A percentile compares a stretch with the other conserved stretches of the same genome.
Evolutionary conservation across 1,140 invertebrate genomes (phyloP).

Genomic region (Lysiphlebus fabarum): DNA sequence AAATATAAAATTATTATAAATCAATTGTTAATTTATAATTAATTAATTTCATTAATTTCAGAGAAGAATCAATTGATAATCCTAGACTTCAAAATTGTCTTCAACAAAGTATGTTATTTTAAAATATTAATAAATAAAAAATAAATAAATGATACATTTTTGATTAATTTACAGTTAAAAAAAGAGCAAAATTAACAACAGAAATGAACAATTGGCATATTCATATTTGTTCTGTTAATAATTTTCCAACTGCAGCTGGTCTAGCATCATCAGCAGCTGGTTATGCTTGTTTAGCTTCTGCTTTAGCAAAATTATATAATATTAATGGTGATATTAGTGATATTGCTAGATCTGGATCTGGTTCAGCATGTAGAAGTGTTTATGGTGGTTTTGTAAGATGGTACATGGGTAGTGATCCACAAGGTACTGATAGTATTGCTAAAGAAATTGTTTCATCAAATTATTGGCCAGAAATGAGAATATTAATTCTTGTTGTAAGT

Average conservation of each 20-base stretch:
- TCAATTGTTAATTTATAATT: constrained; percentile 16
- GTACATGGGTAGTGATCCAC: constrained; percentile 67
- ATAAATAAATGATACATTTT: constrained; percentile 7
- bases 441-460: constrained; percentile 66
- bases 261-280: constrained; percentile 97
- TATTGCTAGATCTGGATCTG: constrained; percentile 86
- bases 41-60: constrained; percentile 44
- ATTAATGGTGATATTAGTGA: constrained; percentile 77
- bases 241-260: constrained; percentile 98
- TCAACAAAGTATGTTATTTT: constrained; percentile 63
- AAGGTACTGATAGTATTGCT: constrained; percentile 83
- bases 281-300: constrained; percentile 82
- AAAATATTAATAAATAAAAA: constrained; percentile 1
- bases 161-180: constrained; percentile 46
- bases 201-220: constrained; percentile 68
- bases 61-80: constrained; percentile 73
- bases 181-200: constrained; percentile 43
- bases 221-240: constrained; percentile 91
- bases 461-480: constrained; percentile 90
- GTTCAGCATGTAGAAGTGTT: constrained; percentile 94
- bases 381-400: constrained; percentile 91
- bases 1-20: constrained; percentile 24
- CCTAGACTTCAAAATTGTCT: constrained; percentile 76
- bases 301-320: constrained; percentile 74
- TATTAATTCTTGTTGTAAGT: constrained; percentile 83